These are phyloP conservation scores for Agrypnia vestita DNA, from an alignment of 1,140 invertebrate genomes.

Conservation along the genomic window DNA sequence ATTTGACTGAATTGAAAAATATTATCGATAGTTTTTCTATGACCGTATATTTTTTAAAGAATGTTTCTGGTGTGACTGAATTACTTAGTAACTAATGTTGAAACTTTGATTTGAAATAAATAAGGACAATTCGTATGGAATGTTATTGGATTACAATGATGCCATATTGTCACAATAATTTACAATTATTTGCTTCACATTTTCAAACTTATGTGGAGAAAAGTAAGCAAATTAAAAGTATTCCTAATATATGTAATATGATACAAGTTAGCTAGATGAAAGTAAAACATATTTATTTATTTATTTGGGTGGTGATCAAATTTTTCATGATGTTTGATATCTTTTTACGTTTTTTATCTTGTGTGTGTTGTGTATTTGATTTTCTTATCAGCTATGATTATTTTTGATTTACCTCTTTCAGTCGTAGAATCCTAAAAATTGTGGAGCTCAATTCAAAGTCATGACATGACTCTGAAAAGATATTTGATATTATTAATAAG, in stretches of 20 bases:
- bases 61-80: neutral
- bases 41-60: neutral
- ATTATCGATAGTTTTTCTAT: constrained; percentile 1
- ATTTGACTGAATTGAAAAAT: too few relatives aligned
- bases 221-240: constrained; percentile 3
- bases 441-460: too few relatives aligned
- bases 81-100: neutral
- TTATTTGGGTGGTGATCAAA: constrained; percentile 26
- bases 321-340: too few relatives aligned
- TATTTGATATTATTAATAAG: too few relatives aligned
- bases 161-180: neutral
- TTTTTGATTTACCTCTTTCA: too few relatives aligned
- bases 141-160: constrained; percentile 1
- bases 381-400: too few relatives aligned
- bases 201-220: neutral
- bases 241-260: constrained; percentile 8
- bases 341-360: too few relatives aligned
- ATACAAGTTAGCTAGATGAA: constrained; percentile 1
- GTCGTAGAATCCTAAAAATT: too few relatives aligned
- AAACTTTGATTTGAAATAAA: neutral
- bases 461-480: too few relatives aligned
- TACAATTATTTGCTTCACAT: too few relatives aligned
- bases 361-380: too few relatives aligned
- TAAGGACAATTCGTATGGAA: neutral
- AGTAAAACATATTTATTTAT: constrained; percentile 24